A percentile compares a stretch with the other conserved stretches of the same genome.
These are phyloP conservation scores for Lottia scabra DNA, from an alignment of 2,888 invertebrate species.

Conservation along the genomic window DNA sequence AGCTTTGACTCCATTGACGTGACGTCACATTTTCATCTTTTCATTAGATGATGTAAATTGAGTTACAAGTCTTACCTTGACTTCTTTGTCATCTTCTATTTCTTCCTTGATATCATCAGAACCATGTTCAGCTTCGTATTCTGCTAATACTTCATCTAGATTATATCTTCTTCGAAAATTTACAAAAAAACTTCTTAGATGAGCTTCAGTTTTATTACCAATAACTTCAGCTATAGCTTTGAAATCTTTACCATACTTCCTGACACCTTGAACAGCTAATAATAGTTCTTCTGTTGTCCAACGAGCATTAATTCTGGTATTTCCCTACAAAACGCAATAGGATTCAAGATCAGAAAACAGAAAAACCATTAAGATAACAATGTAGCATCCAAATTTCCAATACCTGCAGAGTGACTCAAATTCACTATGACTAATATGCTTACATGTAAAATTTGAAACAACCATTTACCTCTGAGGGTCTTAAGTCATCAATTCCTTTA, in stretches of 20 bases:
- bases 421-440: too few relatives aligned
- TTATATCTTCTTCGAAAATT: slow-evolving; percentile 91
- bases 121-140: slow-evolving; percentile 72
- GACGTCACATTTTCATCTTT: too few relatives aligned
- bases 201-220: slow-evolving; percentile 94
- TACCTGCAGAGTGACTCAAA: too few relatives aligned
- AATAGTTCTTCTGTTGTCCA: slow-evolving; percentile 95
- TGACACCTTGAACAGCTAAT: slow-evolving; percentile 87
- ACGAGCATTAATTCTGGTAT: slow-evolving; percentile 60
- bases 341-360: neutral
- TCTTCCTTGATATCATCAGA: slow-evolving; percentile 39
- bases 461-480: slow-evolving; percentile 69
- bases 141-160: slow-evolving; percentile 82
- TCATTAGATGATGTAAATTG: too few relatives aligned
- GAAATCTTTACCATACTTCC: slow-evolving; percentile 82
- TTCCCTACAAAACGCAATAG: slow-evolving; percentile 35
- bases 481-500: slow-evolving; percentile 76
- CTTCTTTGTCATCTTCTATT: slow-evolving; percentile 36
- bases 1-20: too few relatives aligned
- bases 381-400: too few relatives aligned
- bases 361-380: too few relatives aligned
- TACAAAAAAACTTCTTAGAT: slow-evolving; percentile 90
- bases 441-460: too few relatives aligned
- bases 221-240: slow-evolving; percentile 94
- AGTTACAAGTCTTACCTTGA: slow-evolving; percentile 38